phyloP scores from a whole-genome alignment of 2,113 vertebrate species.

The Marcusenius ussheri region DNA sequence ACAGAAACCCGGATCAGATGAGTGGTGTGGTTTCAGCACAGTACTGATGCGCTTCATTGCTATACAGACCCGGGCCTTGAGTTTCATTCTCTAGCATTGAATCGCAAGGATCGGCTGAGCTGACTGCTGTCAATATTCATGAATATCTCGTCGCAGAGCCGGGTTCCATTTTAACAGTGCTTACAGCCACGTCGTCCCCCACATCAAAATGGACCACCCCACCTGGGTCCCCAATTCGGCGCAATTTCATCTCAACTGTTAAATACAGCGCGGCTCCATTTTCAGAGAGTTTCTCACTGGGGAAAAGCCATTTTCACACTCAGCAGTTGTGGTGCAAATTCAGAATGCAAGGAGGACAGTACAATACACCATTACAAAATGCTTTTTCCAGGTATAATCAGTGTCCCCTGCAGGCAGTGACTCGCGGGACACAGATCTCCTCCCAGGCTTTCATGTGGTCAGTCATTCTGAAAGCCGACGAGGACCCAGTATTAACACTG shows the following conservation, averaged over 20 bases:
- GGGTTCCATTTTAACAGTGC: neutral
- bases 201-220: neutral
- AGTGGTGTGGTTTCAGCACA: neutral
- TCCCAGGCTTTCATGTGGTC: neutral
- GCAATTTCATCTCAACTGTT: neutral
- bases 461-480: neutral
- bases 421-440: neutral
- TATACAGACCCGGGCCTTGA: neutral
- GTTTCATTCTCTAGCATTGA: neutral
- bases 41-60: neutral
- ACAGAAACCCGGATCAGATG: neutral
- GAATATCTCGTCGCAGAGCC: neutral
- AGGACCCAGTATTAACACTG: neutral
- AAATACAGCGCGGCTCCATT: neutral
- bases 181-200: neutral
- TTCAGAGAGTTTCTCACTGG: neutral
- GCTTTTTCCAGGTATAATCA: neutral
- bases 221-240: neutral
- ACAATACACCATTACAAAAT: neutral
- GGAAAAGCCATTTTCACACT: neutral
- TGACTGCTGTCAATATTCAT: neutral
- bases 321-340: neutral
- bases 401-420: neutral
- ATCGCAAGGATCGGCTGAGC: neutral
- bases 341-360: neutral